A percentile compares a stretch with the other conserved stretches of the same genome.
phyloP scores from a whole-genome alignment of 2,888 invertebrate genomes.

The Agrilus mali region DNA sequence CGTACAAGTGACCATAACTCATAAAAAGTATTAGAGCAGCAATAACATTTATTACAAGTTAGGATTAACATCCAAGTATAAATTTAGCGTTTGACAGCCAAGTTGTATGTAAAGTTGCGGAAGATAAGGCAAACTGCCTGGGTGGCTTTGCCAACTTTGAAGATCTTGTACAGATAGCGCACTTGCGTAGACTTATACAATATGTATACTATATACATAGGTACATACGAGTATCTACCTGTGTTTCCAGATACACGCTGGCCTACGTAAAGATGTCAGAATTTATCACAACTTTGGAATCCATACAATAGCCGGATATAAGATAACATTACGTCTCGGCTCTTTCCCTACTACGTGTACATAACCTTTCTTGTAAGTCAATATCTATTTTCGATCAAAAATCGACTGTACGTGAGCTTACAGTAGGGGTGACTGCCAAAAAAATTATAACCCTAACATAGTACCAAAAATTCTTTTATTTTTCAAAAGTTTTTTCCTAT shows the following conservation, averaged over 20 bases:
- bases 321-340: too few species aligned
- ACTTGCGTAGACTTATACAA: constrained; percentile 10
- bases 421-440: too few species aligned
- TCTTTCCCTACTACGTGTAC: too few species aligned
- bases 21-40: too few species aligned
- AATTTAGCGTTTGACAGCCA: constrained; percentile 17
- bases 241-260: background rate
- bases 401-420: too few species aligned
- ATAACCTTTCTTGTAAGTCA: too few species aligned
- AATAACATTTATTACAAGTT: too few species aligned
- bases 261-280: constrained; percentile 14
- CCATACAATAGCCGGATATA: constrained; percentile 7
- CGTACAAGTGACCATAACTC: too few species aligned
- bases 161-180: constrained; percentile 12
- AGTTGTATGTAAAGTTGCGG: constrained; percentile 17
- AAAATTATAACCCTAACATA: too few species aligned
- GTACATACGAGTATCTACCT: constrained; percentile 5
- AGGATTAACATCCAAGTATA: constrained; percentile 12
- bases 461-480: too few species aligned
- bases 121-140: constrained; percentile 17
- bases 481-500: too few species aligned
- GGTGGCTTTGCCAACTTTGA: constrained; percentile 15
- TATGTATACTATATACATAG: constrained; percentile 11
- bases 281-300: constrained; percentile 14
- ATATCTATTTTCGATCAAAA: too few species aligned